phyloP scores from a whole-genome alignment of 2,888 invertebrate genomes.

The Deilephila porcellus region DNA sequence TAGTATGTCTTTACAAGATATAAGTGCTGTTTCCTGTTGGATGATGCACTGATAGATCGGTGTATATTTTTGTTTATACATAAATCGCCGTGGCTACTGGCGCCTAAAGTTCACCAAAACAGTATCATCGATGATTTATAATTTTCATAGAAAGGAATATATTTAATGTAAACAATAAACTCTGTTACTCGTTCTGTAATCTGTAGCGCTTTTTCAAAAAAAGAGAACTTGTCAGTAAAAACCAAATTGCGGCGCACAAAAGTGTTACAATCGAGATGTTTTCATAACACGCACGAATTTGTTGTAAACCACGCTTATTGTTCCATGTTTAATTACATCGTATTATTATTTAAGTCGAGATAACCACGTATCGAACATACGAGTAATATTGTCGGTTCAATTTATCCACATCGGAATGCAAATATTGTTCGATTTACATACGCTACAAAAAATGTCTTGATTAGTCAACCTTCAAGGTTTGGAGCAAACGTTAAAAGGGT shows the following conservation, averaged over 20 bases:
- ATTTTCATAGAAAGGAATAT: too few species aligned
- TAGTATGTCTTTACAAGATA: not conserved
- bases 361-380: not conserved
- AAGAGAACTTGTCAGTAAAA: not conserved
- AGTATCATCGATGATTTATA: too few species aligned
- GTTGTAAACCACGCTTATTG: conserved; percentile 8
- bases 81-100: too few species aligned
- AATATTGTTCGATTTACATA: conserved; percentile 12
- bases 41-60: too few species aligned
- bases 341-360: conserved; percentile 17
- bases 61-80: not conserved
- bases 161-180: too few species aligned
- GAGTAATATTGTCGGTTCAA: not conserved
- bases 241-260: not conserved
- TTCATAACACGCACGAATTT: not conserved
- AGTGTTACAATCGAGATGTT: not conserved
- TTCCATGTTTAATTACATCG: not conserved
- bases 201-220: too few species aligned
- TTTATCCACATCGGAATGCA: not conserved
- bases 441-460: not conserved
- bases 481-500: too few species aligned
- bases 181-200: too few species aligned
- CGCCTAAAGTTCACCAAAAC: too few species aligned
- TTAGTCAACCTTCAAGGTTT: too few species aligned
- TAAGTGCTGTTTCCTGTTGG: not conserved